Evolutionary conservation across 2,888 invertebrate species (phyloP).

Genomic region (Aphodius granarius): DNA sequence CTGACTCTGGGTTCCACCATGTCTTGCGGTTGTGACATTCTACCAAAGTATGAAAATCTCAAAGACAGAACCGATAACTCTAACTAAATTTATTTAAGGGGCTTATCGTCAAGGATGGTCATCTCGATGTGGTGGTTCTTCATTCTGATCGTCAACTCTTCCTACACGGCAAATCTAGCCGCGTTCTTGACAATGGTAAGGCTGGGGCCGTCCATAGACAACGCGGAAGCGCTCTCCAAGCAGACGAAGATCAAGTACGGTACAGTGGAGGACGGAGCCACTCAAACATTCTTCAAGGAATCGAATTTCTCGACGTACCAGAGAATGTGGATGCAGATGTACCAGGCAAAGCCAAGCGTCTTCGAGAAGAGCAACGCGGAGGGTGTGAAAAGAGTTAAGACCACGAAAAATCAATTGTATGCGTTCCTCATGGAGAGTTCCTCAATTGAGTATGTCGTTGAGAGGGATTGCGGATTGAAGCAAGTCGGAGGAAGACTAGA

Average conservation of each 20-base stretch:
- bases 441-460: conserved; percentile 87
- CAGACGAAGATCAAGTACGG: conserved; percentile 97
- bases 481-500: conserved; percentile 82
- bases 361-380: conserved; percentile 81
- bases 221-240: conserved; percentile 87
- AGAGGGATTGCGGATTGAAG: conserved; percentile 81
- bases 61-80: neutral
- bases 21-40: conserved; percentile 91
- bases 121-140: conserved; percentile 95
- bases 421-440: conserved; percentile 98
- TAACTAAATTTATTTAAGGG: conserved; percentile 57
- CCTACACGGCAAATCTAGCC: conserved; percentile 93
- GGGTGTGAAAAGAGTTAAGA: conserved; percentile 82
- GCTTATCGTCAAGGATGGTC: conserved; percentile 84
- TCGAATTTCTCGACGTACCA: conserved; percentile 38
- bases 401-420: conserved; percentile 76
- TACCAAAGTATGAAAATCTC: conserved; percentile 70
- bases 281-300: conserved; percentile 79
- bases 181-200: conserved; percentile 90
- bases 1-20: conserved; percentile 89
- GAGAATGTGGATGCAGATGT: conserved; percentile 62
- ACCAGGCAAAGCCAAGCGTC: conserved; percentile 75
- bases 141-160: conserved; percentile 86
- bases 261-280: conserved; percentile 83
- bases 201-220: conserved; percentile 85